Percentiles rank a stretch among this genome's conserved stretches.
These are phyloP conservation scores for Pollicipes pollicipes DNA, from an alignment of 1,140 invertebrate genomes.

Conservation along the genomic window DNA sequence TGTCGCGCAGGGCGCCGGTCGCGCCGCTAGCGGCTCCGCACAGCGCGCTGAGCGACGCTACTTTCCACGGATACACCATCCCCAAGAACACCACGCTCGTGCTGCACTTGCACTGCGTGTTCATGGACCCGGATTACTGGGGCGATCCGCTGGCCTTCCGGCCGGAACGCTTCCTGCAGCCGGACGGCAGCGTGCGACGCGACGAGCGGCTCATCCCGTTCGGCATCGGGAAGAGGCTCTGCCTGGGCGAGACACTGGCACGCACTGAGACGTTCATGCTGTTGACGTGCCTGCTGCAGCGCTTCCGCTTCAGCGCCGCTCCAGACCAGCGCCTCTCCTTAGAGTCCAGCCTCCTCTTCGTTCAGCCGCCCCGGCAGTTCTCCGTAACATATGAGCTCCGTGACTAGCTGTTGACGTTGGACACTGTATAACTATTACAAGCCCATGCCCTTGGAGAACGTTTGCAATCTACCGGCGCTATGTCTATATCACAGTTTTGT, in stretches of 20 bases:
- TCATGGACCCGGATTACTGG: conserved; percentile 40
- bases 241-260: conserved; percentile 55
- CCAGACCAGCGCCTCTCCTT: background rate
- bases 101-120: conserved; percentile 43
- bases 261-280: conserved; percentile 51
- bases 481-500: too few species aligned
- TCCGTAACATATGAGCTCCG: too few species aligned
- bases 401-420: too few species aligned
- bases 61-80: conserved; percentile 15
- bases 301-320: conserved; percentile 24
- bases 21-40: conserved; percentile 54
- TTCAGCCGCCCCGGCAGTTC: too few species aligned
- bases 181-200: conserved; percentile 18
- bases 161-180: conserved; percentile 27
- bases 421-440: too few species aligned
- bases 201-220: conserved; percentile 27
- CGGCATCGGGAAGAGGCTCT: conserved; percentile 44
- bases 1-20: conserved; percentile 1
- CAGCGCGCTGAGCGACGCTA: conserved; percentile 27
- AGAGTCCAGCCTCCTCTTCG: conserved; percentile 8
- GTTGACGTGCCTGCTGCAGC: conserved; percentile 47
- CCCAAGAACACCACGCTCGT: conserved; percentile 40
- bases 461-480: too few species aligned
- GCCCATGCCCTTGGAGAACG: too few species aligned
- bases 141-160: conserved; percentile 25